phyloP scores from a whole-genome alignment of 2,888 invertebrate species.

The Himalopsyche tibetana region DNA sequence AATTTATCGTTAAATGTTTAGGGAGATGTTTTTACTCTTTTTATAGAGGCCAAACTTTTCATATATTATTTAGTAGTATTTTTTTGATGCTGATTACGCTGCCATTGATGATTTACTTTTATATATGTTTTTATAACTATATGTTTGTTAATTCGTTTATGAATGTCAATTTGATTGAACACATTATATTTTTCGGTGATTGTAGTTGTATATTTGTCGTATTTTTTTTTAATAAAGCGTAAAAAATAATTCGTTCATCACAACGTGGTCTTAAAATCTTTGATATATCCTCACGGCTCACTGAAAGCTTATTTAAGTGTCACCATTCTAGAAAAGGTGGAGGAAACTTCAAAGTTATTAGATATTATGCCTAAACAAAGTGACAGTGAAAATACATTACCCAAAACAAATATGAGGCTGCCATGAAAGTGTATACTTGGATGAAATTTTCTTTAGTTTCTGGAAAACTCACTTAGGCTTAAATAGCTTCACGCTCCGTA shows the following conservation, averaged over 20 bases:
- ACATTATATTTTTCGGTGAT: too few relatives aligned
- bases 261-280: conserved; percentile 26
- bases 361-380: conserved; percentile 61
- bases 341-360: conserved; percentile 57
- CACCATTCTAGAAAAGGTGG: conserved; percentile 31
- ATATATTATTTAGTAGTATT: too few relatives aligned
- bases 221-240: conserved; percentile 4
- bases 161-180: too few relatives aligned
- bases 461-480: conserved; percentile 53
- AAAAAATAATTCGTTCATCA: conserved; percentile 26
- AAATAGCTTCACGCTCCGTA: conserved; percentile 50
- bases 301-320: conserved; percentile 40
- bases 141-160: too few relatives aligned
- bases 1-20: too few relatives aligned
- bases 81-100: too few relatives aligned
- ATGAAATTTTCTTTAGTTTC: conserved; percentile 55
- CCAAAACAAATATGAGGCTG: conserved; percentile 56
- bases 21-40: too few relatives aligned
- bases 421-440: conserved; percentile 27
- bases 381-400: conserved; percentile 65
- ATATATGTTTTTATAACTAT: too few relatives aligned
- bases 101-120: too few relatives aligned
- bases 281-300: conserved; percentile 40
- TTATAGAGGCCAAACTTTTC: too few relatives aligned
- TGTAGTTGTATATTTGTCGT: too few relatives aligned